Conservation (phyloP, 2,113 vertebrate genomes). For the Ariopsis seemanni region DNA sequence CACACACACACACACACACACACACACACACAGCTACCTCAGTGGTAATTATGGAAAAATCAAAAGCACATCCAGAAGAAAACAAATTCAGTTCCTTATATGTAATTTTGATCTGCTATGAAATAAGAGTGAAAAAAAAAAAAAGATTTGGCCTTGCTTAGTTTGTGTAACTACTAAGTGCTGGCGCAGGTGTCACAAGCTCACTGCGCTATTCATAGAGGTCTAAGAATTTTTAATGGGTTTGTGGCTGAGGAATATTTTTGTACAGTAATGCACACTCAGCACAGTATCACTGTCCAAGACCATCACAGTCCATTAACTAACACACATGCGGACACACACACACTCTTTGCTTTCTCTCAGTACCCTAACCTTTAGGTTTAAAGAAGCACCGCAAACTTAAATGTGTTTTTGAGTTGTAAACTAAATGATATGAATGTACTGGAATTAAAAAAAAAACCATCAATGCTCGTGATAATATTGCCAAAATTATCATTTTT, state of each 20-base stretch:
- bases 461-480: too few species aligned
- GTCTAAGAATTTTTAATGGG: background rate
- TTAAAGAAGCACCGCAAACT: too few species aligned
- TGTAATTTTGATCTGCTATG: background rate
- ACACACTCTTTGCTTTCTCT: background rate
- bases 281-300: constrained; percentile 31
- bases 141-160: background rate
- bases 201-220: constrained; percentile 28
- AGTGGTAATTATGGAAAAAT: background rate
- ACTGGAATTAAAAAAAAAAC: too few species aligned
- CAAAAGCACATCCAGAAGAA: background rate
- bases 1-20: background rate
- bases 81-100: background rate
- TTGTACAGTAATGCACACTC: constrained; percentile 35
- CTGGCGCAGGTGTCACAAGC: background rate
- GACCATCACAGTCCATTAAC: background rate
- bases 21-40: background rate
- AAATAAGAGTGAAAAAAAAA: background rate
- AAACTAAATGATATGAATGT: too few species aligned
- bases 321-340: background rate
- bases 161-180: constrained; percentile 1
- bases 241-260: constrained; percentile 32
- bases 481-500: too few species aligned
- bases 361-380: too few species aligned
- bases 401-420: too few species aligned